Percentiles rank a stretch among this genome's conserved stretches.
These are phyloP conservation scores for Carollia perspicillata DNA, from an alignment of 2,113 vertebrate species.

Conservation along the genomic window DNA sequence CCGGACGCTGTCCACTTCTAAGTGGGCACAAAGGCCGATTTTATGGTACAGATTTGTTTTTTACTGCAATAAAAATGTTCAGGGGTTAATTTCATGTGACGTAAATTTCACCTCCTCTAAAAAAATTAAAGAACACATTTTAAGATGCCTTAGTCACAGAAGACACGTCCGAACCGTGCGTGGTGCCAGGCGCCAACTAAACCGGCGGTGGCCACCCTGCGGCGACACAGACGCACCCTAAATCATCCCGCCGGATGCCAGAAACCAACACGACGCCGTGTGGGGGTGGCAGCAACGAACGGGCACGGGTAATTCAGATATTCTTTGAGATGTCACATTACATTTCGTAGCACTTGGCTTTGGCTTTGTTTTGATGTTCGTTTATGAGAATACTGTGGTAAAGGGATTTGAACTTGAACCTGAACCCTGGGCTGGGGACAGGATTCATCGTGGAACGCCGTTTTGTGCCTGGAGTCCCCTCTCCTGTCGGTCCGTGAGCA, in stretches of 20 bases:
- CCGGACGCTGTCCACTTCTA: too few relatives aligned
- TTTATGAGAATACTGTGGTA: conserved; percentile 8
- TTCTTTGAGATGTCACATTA: conserved; percentile 51
- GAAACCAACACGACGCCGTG: fast-evolving
- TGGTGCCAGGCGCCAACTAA: not conserved
- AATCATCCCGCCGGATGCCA: not conserved
- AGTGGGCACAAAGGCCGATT: not conserved
- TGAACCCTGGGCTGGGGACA: too few relatives aligned
- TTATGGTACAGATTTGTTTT: too few relatives aligned
- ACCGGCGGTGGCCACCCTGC: fast-evolving
- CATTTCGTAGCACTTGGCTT: conserved; percentile 54
- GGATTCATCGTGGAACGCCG: fast-evolving
- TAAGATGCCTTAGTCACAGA: not conserved
- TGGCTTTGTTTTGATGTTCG: conserved; percentile 69
- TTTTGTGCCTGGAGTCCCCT: fast-evolving
- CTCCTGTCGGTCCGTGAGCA: not conserved
- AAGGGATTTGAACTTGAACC: not conserved
- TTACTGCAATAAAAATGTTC: not conserved
- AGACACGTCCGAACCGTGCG: not conserved
- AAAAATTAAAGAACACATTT: not conserved
- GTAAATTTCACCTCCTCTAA: not conserved
- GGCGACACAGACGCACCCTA: fast-evolving
- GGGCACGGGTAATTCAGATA: conserved; percentile 60
- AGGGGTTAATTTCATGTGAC: not conserved
- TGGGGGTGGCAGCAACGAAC: not conserved